phyloP scores from a whole-genome alignment of 2,113 vertebrate genomes.

The Heterocephalus glaber region DNA sequence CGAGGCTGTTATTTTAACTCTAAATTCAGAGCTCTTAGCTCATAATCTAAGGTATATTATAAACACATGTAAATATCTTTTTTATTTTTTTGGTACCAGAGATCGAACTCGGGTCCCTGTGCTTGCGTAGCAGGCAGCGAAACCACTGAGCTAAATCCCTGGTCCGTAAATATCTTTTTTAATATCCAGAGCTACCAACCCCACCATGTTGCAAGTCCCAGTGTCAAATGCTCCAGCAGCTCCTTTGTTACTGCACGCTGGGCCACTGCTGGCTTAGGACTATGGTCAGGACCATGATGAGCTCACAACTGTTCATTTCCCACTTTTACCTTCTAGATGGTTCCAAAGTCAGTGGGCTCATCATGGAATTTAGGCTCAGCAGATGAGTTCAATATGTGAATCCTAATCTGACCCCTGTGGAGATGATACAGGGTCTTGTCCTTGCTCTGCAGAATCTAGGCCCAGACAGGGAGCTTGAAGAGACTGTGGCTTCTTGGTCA shows the following conservation, averaged over 20 bases:
- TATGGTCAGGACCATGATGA: neutral
- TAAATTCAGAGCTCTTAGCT: neutral
- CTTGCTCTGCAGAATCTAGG: neutral
- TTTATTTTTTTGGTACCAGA: too few relatives aligned
- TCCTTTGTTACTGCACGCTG: neutral
- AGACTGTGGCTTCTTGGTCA: neutral
- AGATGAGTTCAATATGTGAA: neutral
- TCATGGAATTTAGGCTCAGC: conserved; percentile 4
- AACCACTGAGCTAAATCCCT: too few relatives aligned
- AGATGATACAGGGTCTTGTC: neutral
- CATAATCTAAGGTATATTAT: neutral
- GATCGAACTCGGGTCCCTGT: too few relatives aligned
- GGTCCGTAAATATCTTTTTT: neutral
- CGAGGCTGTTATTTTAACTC: neutral
- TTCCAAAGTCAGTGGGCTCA: neutral
- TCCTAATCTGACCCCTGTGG: neutral
- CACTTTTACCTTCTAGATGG: neutral
- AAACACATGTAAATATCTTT: neutral
- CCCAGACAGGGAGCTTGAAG: neutral
- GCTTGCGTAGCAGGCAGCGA: too few relatives aligned
- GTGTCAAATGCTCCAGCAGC: neutral
- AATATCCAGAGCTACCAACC: neutral
- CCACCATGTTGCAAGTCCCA: neutral
- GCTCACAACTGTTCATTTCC: neutral
- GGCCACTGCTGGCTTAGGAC: neutral